Conservation (phyloP, 2,797 vertebrate genomes). For the Anguilla pacifica region DNA sequence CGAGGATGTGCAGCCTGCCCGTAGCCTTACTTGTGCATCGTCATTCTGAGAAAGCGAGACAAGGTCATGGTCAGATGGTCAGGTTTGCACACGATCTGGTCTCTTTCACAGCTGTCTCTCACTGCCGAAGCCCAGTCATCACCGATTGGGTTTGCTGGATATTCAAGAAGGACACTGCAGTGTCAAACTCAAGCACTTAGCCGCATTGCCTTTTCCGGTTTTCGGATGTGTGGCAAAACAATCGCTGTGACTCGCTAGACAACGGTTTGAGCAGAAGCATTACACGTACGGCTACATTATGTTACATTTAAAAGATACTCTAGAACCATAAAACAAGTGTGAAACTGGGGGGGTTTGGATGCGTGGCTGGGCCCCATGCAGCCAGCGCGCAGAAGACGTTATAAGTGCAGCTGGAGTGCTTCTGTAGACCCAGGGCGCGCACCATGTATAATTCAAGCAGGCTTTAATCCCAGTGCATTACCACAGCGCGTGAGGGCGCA, state of each 20-base stretch:
- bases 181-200: not conserved
- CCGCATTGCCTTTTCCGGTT: not conserved
- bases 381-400: not conserved
- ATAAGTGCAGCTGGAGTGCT: not conserved
- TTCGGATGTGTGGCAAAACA: not conserved
- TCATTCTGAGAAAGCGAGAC: not conserved
- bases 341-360: not conserved
- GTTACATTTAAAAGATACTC: too few relatives aligned
- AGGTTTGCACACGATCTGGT: not conserved
- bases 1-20: not conserved
- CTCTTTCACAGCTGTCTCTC: not conserved
- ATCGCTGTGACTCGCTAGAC: not conserved
- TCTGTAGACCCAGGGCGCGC: not conserved
- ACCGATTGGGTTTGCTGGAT: not conserved
- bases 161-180: not conserved
- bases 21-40: not conserved
- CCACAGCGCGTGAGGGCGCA: too few relatives aligned
- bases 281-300: too few relatives aligned
- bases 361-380: not conserved
- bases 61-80: not conserved
- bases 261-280: not conserved
- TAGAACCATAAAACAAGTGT: not conserved
- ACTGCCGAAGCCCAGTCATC: not conserved
- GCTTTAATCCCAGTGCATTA: not conserved
- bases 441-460: conserved; percentile 1